These are phyloP conservation scores for Campaea margaritaria DNA, from an alignment of 2,888 invertebrate species.

Conservation along the genomic window DNA sequence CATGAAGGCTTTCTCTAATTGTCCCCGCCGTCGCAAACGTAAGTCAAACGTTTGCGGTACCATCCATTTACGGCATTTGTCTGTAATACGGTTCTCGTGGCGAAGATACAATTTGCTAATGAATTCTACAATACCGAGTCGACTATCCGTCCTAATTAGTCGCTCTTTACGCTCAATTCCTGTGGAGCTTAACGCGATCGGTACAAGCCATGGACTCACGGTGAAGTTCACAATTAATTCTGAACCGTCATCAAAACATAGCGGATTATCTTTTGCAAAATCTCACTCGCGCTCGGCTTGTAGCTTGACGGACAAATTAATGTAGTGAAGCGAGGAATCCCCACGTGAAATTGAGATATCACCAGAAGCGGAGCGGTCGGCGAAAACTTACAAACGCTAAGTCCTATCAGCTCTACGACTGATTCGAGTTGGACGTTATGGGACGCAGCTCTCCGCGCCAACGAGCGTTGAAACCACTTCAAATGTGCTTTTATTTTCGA, in stretches of 20 bases:
- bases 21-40: slow-evolving; percentile 9
- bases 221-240: slow-evolving; percentile 40
- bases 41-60: slow-evolving; percentile 26
- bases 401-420: slow-evolving; percentile 63
- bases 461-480: slow-evolving; percentile 43
- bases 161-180: slow-evolving; percentile 69
- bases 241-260: slow-evolving; percentile 31
- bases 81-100: slow-evolving; percentile 57
- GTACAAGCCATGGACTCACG: slow-evolving; percentile 52
- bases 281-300: slow-evolving; percentile 49
- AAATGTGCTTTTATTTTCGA: slow-evolving; percentile 43
- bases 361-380: slow-evolving; percentile 65
- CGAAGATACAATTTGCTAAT: slow-evolving; percentile 64
- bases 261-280: slow-evolving; percentile 40
- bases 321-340: slow-evolving; percentile 69
- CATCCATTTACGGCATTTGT: slow-evolving; percentile 54
- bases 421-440: slow-evolving; percentile 57
- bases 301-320: slow-evolving; percentile 67
- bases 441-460: slow-evolving; percentile 36
- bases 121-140: slow-evolving; percentile 71
- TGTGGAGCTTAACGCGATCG: slow-evolving; percentile 58
- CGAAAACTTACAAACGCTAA: slow-evolving; percentile 83
- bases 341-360: slow-evolving; percentile 74
- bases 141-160: slow-evolving; percentile 71
- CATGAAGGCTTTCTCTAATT: slow-evolving; percentile 22